These are phyloP conservation scores for Threskiornis aethiopicus DNA, from an alignment of 2,797 vertebrate species.

Conservation along the genomic window DNA sequence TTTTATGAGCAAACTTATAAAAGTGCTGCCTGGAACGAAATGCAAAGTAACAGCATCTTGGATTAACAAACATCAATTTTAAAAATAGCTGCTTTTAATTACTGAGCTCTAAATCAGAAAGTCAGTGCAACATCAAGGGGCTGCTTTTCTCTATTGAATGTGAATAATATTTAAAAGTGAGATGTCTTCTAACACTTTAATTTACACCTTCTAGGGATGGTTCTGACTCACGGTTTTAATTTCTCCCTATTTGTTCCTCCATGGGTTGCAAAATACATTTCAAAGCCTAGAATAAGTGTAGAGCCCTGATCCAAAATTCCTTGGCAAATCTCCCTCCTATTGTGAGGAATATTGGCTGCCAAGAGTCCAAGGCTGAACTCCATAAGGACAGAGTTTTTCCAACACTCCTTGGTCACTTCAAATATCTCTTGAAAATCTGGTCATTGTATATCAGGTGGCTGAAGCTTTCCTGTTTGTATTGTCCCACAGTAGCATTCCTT, in stretches of 20 bases:
- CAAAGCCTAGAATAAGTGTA: slow-evolving; percentile 1
- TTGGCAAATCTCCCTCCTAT: slow-evolving; percentile 22
- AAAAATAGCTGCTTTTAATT: slow-evolving; percentile 72
- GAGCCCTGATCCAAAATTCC: slow-evolving; percentile 23
- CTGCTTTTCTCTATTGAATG: slow-evolving; percentile 41
- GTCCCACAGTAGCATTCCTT: neutral
- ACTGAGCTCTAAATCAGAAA: slow-evolving; percentile 67
- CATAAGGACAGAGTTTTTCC: neutral
- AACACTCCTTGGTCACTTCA: neutral
- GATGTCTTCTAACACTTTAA: slow-evolving; percentile 62
- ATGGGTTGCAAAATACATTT: slow-evolving; percentile 10
- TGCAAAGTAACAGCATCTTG: slow-evolving; percentile 42
- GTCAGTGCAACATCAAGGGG: slow-evolving; percentile 21
- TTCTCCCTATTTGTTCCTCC: neutral
- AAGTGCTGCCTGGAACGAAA: slow-evolving; percentile 52
- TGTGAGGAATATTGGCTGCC: slow-evolving; percentile 7
- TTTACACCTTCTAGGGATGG: slow-evolving; percentile 52
- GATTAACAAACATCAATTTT: slow-evolving; percentile 70
- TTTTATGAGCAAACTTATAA: slow-evolving; percentile 28
- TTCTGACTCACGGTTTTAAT: slow-evolving; percentile 40
- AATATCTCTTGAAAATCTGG: neutral
- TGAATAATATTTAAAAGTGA: slow-evolving; percentile 51
- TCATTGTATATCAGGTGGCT: neutral
- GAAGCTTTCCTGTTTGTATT: neutral
- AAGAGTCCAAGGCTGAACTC: neutral